Base-by-base conservation (phyloP, 2,888 invertebrate species). In the Rhingia rostrata region DNA sequence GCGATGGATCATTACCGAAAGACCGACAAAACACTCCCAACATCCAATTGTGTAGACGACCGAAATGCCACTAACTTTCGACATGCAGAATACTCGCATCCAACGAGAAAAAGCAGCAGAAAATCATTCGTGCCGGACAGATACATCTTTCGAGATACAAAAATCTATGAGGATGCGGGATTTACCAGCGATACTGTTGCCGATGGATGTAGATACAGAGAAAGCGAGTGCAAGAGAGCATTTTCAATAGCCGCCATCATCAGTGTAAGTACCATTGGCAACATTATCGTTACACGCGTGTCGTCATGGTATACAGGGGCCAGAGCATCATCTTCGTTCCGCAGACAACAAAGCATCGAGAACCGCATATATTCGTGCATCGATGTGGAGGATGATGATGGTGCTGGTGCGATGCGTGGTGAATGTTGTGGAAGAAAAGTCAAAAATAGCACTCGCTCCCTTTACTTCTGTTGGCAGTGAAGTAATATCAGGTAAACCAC, bases 41-140 rank as follows among this genome's bases (percentile, higher is more conserved):
- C 82, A 78, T 82, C 86, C 82, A 82, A 78, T 77, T 74, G 77
- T 82, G 67, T 54, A 77, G 82, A 78, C 82, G 74, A 86, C 78
- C 86, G 82, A 86, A 78, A 74, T 74, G 78, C 69, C 86, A 86
- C 86, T 86, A 78, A 82, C 78, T 77, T 43, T 54, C 41, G 54
- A 51, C 72, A 53, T 72, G 53, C 54, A 72, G 63, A 75, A 77
- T 32, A 49, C 51, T 12, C 63, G 69, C 60, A 61, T 51, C 33
- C 53, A 64, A 47, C 39, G 49, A 63, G 6, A 4, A 41, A 10
- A 6, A 9, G 41, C 41, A 41, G 41, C 41, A 5, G 9, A 12
- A 14, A 22, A 22, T 22, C 49, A 32, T 10, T 22, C 32, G 49
- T 37, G n/a, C 10, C 60, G 54, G 53, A 32, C 47, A 66, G 75